Base-by-base conservation (phyloP, 2,797 vertebrate species). In the Cirrhinus mrigala region DNA sequence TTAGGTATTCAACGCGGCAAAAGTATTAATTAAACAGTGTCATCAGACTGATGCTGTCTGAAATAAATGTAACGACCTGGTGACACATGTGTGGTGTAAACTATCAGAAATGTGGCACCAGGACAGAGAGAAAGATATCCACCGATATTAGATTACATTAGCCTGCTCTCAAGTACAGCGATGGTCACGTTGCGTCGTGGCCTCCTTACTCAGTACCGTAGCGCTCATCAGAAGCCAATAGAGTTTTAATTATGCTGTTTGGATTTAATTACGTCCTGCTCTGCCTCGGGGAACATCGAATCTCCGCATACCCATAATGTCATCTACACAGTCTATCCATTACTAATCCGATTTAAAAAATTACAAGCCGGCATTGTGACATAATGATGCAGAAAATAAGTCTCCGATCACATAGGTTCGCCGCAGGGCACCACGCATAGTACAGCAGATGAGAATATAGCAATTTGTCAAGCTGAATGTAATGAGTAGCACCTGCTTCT, bases 41-140 rank as follows among this genome's bases (percentile, higher is more conserved):
- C 90, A 89, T 92, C 93, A 94, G 93, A 94, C 93, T 91, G 89
- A 90, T 83, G 79, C 78, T 74, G 18, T 94, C 92, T 91, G 91
- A 93, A 94, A 94, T 93, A 94, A 94, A 94, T 60, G 52, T 94
- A 95, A 95, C 88, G 89, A 95, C 91, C 91, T 95, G 94, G 91
- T 94, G 95, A 96, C 94, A 95, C 88, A 92, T 90, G 92, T 94
- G 91, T 79, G 56, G 90, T 93, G 93, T 93, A 94, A 96, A 92
- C 82, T 92, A 93, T 94, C 93, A 84, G 92, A 89, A 76, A 87
- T 89, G 71, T 93, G 93, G 92, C 93, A 89, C 69, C 62, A 20
- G 87, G 90, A 91, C 93, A 92, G 92, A 33, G 82, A 58, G 86
- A 88, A 86, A 82, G 44, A 70, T 52, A 90, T 88, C 87, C 84